Percentiles rank a stretch among this genome's conserved stretches.
Conservation (phyloP, 2,797 vertebrate genomes). For the Pagetopsis macropterus region DNA sequence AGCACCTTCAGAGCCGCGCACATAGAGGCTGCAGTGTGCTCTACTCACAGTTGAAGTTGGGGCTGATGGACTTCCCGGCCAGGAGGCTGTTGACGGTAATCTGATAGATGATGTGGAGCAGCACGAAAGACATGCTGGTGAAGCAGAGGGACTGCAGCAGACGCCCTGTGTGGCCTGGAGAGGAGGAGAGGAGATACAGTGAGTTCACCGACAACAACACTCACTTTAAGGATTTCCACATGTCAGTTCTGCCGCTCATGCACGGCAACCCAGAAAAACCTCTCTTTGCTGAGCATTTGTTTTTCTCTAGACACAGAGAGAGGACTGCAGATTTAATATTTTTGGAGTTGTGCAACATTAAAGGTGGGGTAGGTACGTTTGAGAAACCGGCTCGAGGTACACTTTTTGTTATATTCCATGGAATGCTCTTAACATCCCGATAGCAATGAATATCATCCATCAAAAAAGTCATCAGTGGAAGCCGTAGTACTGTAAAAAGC, state of each 20-base stretch:
- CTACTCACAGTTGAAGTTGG: conserved; percentile 95
- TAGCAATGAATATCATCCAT: too few relatives aligned
- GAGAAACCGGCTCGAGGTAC: too few relatives aligned
- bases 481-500: too few relatives aligned
- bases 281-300: conserved; percentile 1
- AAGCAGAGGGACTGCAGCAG: conserved; percentile 96
- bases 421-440: too few relatives aligned
- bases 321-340: not conserved
- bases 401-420: too few relatives aligned
- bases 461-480: too few relatives aligned
- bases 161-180: conserved; percentile 93
- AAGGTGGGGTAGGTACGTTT: too few relatives aligned
- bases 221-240: conserved; percentile 58
- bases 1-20: conserved; percentile 8
- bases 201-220: conserved; percentile 38
- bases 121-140: conserved; percentile 93
- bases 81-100: conserved; percentile 95
- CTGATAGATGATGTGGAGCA: conserved; percentile 97
- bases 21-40: conserved; percentile 78
- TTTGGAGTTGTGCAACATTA: conserved; percentile 8
- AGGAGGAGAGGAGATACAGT: conserved; percentile 53
- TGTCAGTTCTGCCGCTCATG: conserved; percentile 34
- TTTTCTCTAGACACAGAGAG: conserved; percentile 16
- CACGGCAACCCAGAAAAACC: conserved; percentile 27
- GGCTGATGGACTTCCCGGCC: conserved; percentile 83